A percentile compares a stretch with the other conserved stretches of the same genome.
Evolutionary conservation across 1,140 invertebrate species (phyloP).

Genomic region (Calycopis cecrops): DNA sequence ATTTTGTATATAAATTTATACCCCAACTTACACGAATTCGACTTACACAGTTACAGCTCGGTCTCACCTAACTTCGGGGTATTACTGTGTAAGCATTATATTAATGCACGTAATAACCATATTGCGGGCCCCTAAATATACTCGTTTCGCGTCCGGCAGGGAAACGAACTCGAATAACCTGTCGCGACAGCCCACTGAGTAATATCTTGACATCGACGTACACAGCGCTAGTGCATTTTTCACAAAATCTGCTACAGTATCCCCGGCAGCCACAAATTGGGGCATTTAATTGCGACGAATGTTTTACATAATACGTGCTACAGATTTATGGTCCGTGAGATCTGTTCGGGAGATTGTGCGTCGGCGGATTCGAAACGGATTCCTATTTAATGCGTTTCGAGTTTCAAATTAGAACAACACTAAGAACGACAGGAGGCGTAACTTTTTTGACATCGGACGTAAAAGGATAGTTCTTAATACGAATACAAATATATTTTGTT

Average conservation of each 20-base stretch:
- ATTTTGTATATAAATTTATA: too few species aligned
- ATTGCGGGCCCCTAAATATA: constrained; percentile 35
- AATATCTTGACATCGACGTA: constrained; percentile 29
- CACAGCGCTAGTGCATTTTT: constrained; percentile 15
- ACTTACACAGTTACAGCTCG: too few species aligned
- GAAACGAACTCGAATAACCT: constrained; percentile 51
- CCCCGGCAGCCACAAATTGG: constrained; percentile 31
- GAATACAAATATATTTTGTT: too few species aligned
- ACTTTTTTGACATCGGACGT: too few species aligned
- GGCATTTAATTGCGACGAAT: constrained; percentile 29
- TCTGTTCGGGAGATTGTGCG: not conserved
- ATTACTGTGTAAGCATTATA: too few species aligned
- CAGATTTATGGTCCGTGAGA: constrained; percentile 4
- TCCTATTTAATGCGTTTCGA: not conserved
- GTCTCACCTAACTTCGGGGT: too few species aligned
- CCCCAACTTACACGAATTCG: too few species aligned
- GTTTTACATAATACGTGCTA: constrained; percentile 15
- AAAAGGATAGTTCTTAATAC: too few species aligned
- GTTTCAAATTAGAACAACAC: too few species aligned
- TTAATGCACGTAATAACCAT: not conserved
- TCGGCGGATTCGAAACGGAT: constrained; percentile 5
- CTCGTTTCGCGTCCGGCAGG: constrained; percentile 41
- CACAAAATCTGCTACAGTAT: constrained; percentile 29
- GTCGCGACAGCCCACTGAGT: constrained; percentile 40
- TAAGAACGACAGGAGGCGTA: too few species aligned